These are phyloP conservation scores for Dromiciops gliroides DNA, from an alignment of 2,113 vertebrate genomes.

Conservation along the genomic window DNA sequence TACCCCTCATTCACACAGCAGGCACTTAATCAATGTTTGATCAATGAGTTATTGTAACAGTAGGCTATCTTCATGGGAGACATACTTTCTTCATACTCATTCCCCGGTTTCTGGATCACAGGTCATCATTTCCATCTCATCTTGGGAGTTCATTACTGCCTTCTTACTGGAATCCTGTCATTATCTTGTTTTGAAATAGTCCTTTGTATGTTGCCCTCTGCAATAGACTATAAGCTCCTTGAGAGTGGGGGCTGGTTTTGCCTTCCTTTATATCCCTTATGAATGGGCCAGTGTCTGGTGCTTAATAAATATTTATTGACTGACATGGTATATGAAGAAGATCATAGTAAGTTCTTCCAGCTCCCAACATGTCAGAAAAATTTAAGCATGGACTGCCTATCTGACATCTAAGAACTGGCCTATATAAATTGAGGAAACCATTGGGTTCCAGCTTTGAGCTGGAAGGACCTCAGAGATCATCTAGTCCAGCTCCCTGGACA, in stretches of 20 bases:
- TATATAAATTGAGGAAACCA: not conserved
- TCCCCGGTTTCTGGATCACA: not conserved
- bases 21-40: not conserved
- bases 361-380: not conserved
- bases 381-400: not conserved
- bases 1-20: not conserved
- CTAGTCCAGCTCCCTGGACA: not conserved
- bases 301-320: not conserved
- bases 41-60: not conserved
- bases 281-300: not conserved
- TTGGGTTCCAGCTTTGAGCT: not conserved
- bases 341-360: not conserved
- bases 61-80: not conserved
- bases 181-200: not conserved
- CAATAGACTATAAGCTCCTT: not conserved
- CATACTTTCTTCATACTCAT: not conserved
- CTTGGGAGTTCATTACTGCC: not conserved
- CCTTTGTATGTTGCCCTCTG: not conserved
- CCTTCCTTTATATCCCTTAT: not conserved
- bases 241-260: not conserved
- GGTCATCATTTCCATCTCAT: not conserved
- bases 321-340: not conserved
- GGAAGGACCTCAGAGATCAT: not conserved
- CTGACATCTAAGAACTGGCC: not conserved
- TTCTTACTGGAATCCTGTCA: not conserved